These are phyloP conservation scores for Therioaphis trifolii DNA, from an alignment of 2,888 invertebrate genomes.

Conservation along the genomic window DNA sequence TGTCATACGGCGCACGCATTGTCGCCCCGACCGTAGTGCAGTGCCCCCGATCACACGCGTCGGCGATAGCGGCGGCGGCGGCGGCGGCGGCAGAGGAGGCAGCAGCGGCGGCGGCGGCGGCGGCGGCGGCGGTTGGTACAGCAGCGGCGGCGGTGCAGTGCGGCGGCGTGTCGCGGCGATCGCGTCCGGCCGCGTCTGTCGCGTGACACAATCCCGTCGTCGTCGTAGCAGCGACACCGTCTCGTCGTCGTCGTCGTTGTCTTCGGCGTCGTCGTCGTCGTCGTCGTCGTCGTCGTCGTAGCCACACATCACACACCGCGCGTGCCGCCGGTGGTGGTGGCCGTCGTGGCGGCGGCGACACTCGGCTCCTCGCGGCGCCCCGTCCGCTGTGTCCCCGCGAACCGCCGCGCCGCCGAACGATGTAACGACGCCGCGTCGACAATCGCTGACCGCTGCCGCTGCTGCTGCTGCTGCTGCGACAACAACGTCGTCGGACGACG, in stretches of 20 bases:
- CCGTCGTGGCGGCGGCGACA: conserved; percentile 41
- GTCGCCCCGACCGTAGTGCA: background rate
- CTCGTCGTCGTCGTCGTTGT: background rate
- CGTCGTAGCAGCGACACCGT: too few relatives aligned
- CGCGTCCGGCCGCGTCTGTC: too few relatives aligned
- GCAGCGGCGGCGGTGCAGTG: too few relatives aligned
- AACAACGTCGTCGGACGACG: background rate
- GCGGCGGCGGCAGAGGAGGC: too few relatives aligned
- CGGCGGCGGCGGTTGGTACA: background rate
- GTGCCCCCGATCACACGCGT: background rate
- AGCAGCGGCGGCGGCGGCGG: too few relatives aligned
- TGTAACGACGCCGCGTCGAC: conserved; percentile 27
- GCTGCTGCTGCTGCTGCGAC: conserved; percentile 32
- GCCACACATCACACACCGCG: conserved; percentile 12
- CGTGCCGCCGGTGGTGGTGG: conserved; percentile 32
- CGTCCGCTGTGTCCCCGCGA: background rate
- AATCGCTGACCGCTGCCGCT: conserved; percentile 24
- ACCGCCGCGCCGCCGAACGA: conserved; percentile 47
- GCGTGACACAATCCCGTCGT: too few relatives aligned
- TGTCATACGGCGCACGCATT: too few relatives aligned
- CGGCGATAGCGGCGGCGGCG: too few relatives aligned
- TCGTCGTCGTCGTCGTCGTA: background rate
- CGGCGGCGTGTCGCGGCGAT: background rate
- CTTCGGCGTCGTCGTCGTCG: conserved; percentile 2
- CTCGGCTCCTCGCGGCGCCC: conserved; percentile 43